Conservation (phyloP, 1,140 invertebrate genomes). For the Periplaneta americana region DNA sequence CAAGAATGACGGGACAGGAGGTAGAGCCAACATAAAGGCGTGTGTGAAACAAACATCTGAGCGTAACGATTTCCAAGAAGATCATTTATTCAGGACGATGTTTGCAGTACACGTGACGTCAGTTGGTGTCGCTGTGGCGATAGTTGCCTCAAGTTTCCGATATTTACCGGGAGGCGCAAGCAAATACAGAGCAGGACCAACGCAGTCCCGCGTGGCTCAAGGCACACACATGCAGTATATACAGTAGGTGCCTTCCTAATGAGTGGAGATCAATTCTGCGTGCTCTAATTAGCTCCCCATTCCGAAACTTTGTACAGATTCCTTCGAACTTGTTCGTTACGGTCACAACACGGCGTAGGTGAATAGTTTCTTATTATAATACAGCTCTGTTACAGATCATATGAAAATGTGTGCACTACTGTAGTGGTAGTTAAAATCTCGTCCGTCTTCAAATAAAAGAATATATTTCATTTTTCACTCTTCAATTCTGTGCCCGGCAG, state of each 20-base stretch:
- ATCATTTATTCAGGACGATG: background rate
- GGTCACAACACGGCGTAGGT: no score
- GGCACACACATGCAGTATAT: background rate
- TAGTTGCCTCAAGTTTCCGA: background rate
- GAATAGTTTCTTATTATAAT: no score
- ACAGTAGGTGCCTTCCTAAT: background rate
- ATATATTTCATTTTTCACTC: no score
- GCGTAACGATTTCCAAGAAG: background rate
- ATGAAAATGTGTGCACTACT: no score
- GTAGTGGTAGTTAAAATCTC: no score
- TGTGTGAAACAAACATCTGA: background rate
- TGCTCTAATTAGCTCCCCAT: background rate
- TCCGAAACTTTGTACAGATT: no score
- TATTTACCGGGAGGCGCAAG: background rate
- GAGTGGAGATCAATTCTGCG: background rate
- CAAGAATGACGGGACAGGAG: background rate
- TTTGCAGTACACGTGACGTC: background rate
- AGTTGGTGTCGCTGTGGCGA: background rate
- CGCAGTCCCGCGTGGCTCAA: background rate
- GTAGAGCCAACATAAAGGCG: background rate
- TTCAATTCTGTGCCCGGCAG: no score
- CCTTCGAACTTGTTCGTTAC: no score
- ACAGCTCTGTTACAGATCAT: no score
- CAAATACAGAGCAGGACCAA: background rate
- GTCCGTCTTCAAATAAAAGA: no score